Percentiles rank a stretch among this genome's conserved stretches.
phyloP scores from a whole-genome alignment of 1,140 invertebrate genomes.

The Gerris buenoi region DNA sequence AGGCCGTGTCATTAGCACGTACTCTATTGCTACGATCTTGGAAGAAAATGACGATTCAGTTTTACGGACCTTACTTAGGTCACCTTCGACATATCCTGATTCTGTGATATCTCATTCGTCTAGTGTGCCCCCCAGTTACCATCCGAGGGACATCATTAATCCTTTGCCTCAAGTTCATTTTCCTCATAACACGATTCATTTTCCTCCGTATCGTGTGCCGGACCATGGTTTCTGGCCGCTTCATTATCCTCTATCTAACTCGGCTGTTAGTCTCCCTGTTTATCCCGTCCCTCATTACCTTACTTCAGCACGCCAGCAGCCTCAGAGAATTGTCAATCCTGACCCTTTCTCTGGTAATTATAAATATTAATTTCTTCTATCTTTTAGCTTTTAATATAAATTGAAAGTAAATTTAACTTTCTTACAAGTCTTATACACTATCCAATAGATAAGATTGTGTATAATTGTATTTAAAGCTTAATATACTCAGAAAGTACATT shows the following conservation, averaged over 20 bases:
- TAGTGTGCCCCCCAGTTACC: slow-evolving; percentile 20
- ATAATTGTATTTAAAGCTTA: no score
- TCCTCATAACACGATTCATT: slow-evolving; percentile 23
- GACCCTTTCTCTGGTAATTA: slow-evolving; percentile 12
- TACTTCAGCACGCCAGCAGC: slow-evolving; percentile 6
- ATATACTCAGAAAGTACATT: no score
- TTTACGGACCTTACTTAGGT: slow-evolving; percentile 16
- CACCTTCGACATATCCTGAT: slow-evolving; percentile 13
- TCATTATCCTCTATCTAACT: slow-evolving; percentile 13
- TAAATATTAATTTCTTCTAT: no score
- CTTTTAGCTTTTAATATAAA: no score
- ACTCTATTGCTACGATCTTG: slow-evolving; percentile 26
- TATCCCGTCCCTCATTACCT: slow-evolving; percentile 6
- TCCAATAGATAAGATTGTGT: no score
- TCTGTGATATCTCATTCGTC: slow-evolving; percentile 7
- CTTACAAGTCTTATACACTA: no score
- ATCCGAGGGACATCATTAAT: slow-evolving; percentile 16
- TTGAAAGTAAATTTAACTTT: no score
- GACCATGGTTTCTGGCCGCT: slow-evolving; percentile 9
- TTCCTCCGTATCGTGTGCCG: slow-evolving; percentile 17
- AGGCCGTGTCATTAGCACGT: slow-evolving; percentile 21
- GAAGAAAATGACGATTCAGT: slow-evolving; percentile 28
- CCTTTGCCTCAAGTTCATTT: slow-evolving; percentile 20
- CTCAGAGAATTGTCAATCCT: slow-evolving; percentile 8
- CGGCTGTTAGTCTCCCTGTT: slow-evolving; percentile 9